phyloP scores from a whole-genome alignment of 2,113 vertebrate species.

The Sprattus sprattus region DNA sequence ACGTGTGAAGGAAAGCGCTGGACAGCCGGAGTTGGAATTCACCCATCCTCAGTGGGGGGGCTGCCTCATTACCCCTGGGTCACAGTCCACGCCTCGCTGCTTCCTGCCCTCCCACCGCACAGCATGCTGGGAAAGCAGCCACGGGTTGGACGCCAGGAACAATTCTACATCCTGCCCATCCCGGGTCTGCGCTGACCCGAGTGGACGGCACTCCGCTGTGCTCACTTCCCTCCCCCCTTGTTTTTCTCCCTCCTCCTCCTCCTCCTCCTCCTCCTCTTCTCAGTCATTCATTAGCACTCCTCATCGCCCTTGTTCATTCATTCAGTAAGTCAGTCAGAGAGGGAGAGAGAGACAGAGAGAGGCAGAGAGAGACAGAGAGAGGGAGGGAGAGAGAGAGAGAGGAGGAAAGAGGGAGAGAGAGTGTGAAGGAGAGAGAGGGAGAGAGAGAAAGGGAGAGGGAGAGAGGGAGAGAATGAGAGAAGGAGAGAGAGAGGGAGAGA shows the following conservation, averaged over 20 bases:
- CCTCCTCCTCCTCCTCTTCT: constrained; percentile 18
- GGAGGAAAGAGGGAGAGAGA: too few species aligned
- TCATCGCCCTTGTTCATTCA: background rate
- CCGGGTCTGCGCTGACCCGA: background rate
- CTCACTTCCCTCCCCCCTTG: background rate
- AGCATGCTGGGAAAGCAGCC: constrained; percentile 31
- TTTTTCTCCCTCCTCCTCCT: background rate
- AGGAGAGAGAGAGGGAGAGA: background rate
- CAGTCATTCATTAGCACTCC: constrained; percentile 37
- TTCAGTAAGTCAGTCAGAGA: background rate
- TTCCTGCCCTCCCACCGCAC: constrained; percentile 31
- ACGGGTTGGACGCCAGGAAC: constrained; percentile 20
- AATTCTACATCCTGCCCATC: constrained; percentile 33
- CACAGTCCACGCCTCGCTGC: constrained; percentile 23
- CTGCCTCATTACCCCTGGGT: constrained; percentile 38
- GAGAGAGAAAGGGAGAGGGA: too few species aligned
- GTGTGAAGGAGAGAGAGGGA: too few species aligned
- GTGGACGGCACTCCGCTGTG: constrained; percentile 12
- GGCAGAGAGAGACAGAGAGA: background rate
- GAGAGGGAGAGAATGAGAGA: background rate
- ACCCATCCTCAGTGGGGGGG: background rate
- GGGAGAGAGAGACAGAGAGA: background rate
- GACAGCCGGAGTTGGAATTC: background rate
- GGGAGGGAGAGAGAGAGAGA: background rate
- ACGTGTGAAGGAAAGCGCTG: background rate